These are phyloP conservation scores for Sipha flava DNA, from an alignment of 1,140 invertebrate genomes.

Conservation along the genomic window DNA sequence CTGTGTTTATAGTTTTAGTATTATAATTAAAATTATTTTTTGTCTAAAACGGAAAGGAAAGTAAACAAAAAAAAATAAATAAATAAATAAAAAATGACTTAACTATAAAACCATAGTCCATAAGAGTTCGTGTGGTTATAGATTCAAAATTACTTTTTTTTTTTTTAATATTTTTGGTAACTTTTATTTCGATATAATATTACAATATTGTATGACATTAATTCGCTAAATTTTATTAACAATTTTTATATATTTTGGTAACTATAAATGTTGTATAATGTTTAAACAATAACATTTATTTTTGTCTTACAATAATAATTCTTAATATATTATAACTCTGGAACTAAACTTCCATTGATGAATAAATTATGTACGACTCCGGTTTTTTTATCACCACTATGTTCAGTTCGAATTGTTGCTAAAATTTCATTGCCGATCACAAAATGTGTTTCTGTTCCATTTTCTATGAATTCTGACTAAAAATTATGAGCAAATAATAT, in stretches of 20 bases:
- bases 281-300: background rate
- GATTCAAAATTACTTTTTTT: no score
- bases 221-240: background rate
- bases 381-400: slow-evolving; percentile 47
- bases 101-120: no score
- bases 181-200: no score
- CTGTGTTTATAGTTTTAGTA: no score
- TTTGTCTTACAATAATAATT: background rate
- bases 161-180: background rate
- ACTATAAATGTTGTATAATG: background rate
- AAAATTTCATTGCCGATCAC: slow-evolving; percentile 47
- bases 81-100: no score
- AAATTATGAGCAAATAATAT: slow-evolving; percentile 37
- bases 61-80: no score
- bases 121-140: no score
- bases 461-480: slow-evolving; percentile 68
- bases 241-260: background rate
- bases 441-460: slow-evolving; percentile 76
- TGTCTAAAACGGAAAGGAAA: no score
- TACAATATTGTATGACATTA: no score
- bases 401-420: slow-evolving; percentile 54
- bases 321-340: background rate
- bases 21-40: no score
- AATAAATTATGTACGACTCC: slow-evolving; percentile 49
- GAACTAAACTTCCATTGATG: slow-evolving; percentile 43